Base-by-base conservation (phyloP, 2,797 vertebrate genomes). In the Peromyscus melanophrys region DNA sequence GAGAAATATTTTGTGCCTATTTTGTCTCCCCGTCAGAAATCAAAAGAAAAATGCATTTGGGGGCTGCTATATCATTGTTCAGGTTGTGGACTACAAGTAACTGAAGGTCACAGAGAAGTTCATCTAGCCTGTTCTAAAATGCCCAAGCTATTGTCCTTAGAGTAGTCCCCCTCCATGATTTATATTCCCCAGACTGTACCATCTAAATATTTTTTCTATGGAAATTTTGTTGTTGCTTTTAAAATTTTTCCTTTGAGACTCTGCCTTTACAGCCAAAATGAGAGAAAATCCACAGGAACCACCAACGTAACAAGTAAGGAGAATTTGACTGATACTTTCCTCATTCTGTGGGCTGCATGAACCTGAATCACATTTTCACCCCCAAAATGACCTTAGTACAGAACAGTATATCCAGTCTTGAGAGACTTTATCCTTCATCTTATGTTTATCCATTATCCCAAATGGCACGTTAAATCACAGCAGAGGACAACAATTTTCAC, bases 371-470 rank as follows among this genome's bases (percentile, higher is more conserved):
- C 40, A 6, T 52, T 10, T 85, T 89, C 59, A 23, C 71, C n/a
- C 37, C 73, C 57, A 88, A 23, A 93, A 59, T 8, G 87, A 81
- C 21, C 67, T 77, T 4, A 21, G 14, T 63, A 7, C 43, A 57
- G 37, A 90, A 90, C 85, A 90, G 82, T 73, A 52, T 29, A 93
- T 11, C 7, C 13, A 78, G 6, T 11, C 86, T 84, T 83, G 86
- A 92, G 8, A 57, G 31, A 4, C n/a, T 55, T 55, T 55, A 55
- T 55, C 52, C 52, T 55, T 16, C 52, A 55, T 55, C 87, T 78
- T 13, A 43, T 94, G 89, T 93, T 89, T 85, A 90, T 55, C 43
- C 46, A 57, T 65, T 17, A 93, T 52, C n/a, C 29, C 55, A 63
- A 9, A 89, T 7, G 46, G 1, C 80, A 80, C 0, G 78, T 34